Conservation (phyloP, 2,888 invertebrate genomes). For the Chymomyza amoena region DNA sequence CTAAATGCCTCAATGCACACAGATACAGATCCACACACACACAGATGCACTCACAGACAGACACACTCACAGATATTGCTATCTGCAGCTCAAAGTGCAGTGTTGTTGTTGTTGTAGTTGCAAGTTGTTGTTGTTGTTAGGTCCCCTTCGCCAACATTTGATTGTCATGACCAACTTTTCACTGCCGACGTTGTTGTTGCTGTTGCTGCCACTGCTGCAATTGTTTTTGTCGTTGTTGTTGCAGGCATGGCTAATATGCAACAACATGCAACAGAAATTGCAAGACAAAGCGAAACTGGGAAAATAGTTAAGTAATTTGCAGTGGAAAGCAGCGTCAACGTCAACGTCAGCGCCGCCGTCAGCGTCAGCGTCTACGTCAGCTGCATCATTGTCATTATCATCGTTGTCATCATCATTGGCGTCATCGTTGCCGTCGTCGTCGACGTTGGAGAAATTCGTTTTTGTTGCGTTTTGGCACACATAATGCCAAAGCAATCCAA, state of each 20-base stretch:
- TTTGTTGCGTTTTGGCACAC: conserved; percentile 56
- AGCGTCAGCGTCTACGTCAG: background rate
- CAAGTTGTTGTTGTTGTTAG: background rate
- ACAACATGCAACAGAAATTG: conserved; percentile 48
- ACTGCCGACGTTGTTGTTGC: conserved; percentile 31
- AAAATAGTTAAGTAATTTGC: conserved; percentile 71
- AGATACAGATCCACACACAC: background rate
- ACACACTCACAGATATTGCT: background rate
- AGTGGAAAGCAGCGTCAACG: conserved; percentile 47
- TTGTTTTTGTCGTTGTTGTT: conserved; percentile 16
- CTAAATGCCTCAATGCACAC: conserved; percentile 5
- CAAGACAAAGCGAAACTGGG: conserved; percentile 56
- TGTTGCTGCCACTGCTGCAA: conserved; percentile 18
- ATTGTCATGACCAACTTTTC: conserved; percentile 70
- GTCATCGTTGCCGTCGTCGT: background rate
- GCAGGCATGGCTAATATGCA: conserved; percentile 39
- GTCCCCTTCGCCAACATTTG: conserved; percentile 27
- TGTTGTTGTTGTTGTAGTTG: conserved; percentile 4
- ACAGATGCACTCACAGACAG: too few relatives aligned
- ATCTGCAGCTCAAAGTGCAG: background rate
- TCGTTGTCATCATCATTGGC: background rate
- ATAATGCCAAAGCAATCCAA: conserved; percentile 32
- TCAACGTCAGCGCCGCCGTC: too few relatives aligned
- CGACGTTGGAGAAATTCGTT: background rate
- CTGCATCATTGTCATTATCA: background rate